phyloP scores from a whole-genome alignment of 2,113 vertebrate genomes.

The Lichenostomus cassidix region DNA sequence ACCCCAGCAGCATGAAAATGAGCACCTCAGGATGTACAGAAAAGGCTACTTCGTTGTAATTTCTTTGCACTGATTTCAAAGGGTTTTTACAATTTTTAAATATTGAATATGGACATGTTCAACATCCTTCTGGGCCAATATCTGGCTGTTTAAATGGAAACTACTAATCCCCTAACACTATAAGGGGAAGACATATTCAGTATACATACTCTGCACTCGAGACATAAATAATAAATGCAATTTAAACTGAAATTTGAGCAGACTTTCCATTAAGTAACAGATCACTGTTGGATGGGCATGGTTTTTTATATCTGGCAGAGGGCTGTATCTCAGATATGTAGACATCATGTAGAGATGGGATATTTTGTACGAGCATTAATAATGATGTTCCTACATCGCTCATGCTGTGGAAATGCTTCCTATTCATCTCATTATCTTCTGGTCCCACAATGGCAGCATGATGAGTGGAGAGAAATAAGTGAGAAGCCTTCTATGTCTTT shows the following conservation, averaged over 20 bases:
- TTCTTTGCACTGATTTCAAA: not conserved
- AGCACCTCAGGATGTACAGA: not conserved
- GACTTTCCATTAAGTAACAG: constrained; percentile 68
- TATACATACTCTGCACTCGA: constrained; percentile 9
- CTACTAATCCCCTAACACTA: not conserved
- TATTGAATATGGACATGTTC: not conserved
- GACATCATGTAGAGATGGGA: constrained; percentile 69
- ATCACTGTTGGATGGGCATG: constrained; percentile 65
- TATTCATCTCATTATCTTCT: constrained; percentile 74
- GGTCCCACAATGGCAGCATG: constrained; percentile 69
- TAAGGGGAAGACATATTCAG: constrained; percentile 2
- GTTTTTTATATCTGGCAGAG: constrained; percentile 66
- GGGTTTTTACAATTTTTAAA: not conserved
- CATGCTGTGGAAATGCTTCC: constrained; percentile 72
- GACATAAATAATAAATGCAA: constrained; percentile 70
- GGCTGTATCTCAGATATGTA: constrained; percentile 64
- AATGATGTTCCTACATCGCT: constrained; percentile 70
- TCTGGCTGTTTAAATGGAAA: constrained; percentile 17
- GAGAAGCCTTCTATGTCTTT: constrained; percentile 65
- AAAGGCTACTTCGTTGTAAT: not conserved
- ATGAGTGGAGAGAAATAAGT: constrained; percentile 67
- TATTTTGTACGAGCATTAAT: constrained; percentile 71
- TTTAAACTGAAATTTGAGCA: constrained; percentile 68
- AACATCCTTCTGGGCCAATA: not conserved
- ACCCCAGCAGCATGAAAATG: not conserved